Evolutionary conservation across 37 sponge, comb jelly and placozoan species (phyloP).

Genomic region (Dysidea cf. avara): DNA sequence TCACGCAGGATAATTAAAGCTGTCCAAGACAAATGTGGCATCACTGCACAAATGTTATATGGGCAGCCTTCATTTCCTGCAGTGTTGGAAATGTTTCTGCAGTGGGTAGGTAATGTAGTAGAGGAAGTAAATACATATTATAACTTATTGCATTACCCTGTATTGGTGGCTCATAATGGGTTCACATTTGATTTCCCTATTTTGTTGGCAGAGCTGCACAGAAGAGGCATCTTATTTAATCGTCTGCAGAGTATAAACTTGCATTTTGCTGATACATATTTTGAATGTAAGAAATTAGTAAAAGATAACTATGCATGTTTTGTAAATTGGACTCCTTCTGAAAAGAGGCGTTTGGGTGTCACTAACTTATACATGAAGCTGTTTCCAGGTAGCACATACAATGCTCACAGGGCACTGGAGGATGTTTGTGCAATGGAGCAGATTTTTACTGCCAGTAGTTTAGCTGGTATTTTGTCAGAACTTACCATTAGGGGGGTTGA

Average conservation of each 20-base stretch:
- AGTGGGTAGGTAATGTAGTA: conserved; percentile 24
- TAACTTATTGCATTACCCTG: conserved; percentile 21
- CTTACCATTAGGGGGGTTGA: too few relatives aligned
- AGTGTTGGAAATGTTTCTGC: conserved; percentile 30
- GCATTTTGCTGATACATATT: conserved; percentile 52
- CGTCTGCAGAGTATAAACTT: neutral
- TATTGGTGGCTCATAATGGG: conserved; percentile 62
- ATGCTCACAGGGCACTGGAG: conserved; percentile 33
- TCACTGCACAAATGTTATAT: conserved; percentile 15
- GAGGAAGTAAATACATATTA: neutral
- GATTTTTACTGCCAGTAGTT: neutral
- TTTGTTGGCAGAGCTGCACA: conserved; percentile 51
- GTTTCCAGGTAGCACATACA: neutral
- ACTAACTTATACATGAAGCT: conserved; percentile 8
- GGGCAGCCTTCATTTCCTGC: conserved; percentile 7
- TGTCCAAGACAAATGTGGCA: conserved; percentile 21
- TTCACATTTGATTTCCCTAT: conserved; percentile 54
- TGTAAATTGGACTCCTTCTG: neutral
- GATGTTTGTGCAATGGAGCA: conserved; percentile 51
- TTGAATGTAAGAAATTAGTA: too few relatives aligned
- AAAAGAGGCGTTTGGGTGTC: conserved; percentile 8
- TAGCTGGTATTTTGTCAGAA: conserved; percentile 3
- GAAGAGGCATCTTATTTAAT: conserved; percentile 2
- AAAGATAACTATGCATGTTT: too few relatives aligned
- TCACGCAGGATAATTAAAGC: neutral